These are phyloP conservation scores for Onychomys arenicola DNA, from an alignment of 2,797 vertebrate genomes.

Conservation along the genomic window DNA sequence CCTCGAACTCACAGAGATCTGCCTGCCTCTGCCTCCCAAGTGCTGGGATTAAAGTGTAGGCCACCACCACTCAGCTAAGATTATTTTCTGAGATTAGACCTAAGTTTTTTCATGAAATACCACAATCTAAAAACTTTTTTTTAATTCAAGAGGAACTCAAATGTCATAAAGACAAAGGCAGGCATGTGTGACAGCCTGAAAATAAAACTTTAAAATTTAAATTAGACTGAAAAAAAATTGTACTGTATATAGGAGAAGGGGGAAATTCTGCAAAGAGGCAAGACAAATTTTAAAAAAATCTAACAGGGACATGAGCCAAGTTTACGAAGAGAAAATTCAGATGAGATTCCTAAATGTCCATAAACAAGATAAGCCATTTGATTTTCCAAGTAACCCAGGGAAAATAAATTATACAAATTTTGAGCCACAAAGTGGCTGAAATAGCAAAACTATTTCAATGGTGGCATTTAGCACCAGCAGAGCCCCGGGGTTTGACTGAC, in stretches of 20 bases:
- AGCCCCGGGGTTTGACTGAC: background rate
- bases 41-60: too few species aligned
- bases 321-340: background rate
- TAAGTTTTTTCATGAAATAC: background rate
- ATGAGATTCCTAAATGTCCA: background rate
- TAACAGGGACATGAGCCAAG: background rate
- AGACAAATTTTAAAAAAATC: background rate
- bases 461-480: background rate
- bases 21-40: too few species aligned
- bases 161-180: background rate
- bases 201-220: background rate
- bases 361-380: background rate
- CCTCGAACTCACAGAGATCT: too few species aligned
- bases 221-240: background rate
- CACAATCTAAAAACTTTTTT: background rate
- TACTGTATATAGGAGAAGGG: background rate
- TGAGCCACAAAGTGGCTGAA: background rate
- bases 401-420: constrained; percentile 8
- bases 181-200: background rate
- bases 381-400: background rate
- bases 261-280: background rate
- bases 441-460: constrained; percentile 21
- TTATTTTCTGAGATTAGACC: too few species aligned
- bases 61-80: too few species aligned
- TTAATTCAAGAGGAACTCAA: constrained; percentile 15